These are phyloP conservation scores for Protonemura montana DNA, from an alignment of 2,888 invertebrate species.

Conservation along the genomic window DNA sequence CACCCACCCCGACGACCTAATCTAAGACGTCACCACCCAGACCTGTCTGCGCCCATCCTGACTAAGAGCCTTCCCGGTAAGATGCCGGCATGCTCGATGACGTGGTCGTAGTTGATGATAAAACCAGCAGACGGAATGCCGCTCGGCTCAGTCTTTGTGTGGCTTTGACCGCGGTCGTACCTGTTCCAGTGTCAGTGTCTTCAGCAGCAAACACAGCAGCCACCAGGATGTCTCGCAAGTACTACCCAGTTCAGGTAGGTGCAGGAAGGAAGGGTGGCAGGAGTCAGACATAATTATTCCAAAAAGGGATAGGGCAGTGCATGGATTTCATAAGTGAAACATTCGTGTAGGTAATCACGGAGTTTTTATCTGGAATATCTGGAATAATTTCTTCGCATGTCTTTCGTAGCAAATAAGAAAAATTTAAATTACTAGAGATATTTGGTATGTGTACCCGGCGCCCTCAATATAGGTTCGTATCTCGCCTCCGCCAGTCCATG, in stretches of 20 bases:
- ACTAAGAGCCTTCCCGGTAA: neutral
- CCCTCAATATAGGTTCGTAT: too few species aligned
- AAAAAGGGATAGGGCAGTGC: too few species aligned
- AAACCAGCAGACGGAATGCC: neutral
- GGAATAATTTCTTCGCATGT: too few species aligned
- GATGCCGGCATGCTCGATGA: neutral
- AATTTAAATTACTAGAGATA: too few species aligned
- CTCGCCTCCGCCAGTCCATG: neutral
- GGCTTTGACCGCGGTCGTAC: neutral
- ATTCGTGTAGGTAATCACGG: too few species aligned
- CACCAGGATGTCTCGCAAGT: conserved; percentile 44
- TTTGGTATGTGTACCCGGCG: too few species aligned
- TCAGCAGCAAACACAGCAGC: neutral
- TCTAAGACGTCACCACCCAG: neutral
- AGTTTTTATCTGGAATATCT: too few species aligned
- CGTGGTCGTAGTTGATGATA: neutral
- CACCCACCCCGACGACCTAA: neutral
- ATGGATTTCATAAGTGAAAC: too few species aligned
- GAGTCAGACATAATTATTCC: too few species aligned
- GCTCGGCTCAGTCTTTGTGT: neutral
- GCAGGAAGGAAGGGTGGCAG: neutral
- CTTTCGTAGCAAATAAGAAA: too few species aligned
- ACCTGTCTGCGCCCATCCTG: neutral
- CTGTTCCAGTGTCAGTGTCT: neutral
- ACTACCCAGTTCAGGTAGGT: conserved; percentile 47